Base-by-base conservation (phyloP, 2,888 invertebrate genomes). In the Masnerella sp. region DNA sequence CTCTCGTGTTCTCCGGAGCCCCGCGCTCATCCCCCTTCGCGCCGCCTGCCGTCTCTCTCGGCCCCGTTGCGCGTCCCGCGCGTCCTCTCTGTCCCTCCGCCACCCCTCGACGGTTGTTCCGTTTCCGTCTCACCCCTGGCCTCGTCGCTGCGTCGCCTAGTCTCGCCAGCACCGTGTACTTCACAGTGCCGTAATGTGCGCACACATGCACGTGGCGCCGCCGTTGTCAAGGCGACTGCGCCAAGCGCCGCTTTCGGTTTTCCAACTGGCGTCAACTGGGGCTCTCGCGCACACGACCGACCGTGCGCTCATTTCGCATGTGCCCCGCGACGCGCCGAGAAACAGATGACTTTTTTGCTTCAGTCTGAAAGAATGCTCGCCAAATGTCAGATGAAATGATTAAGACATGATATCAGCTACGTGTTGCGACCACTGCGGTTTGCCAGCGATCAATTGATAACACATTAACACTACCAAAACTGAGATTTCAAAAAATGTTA, bases 191-290 rank as follows among this genome's bases (percentile, higher is more conserved):
- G 69, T 73, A 70, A 71, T 58, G 54, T 65, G 65, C 73, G 71
- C 82, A 78, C 82, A 83, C 81, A 83, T 77, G 81, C 85, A 86
- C 84, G 84, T 84, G 85, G 83, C 80, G 80, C 81, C 79, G 81
- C 81, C 72, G 82, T 81, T 82, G 80, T 80, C 82, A 83, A 82
- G 82, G 85, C 85, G 86, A 82, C 83, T 86, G 85, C 86, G 86
- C 84, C 80, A 81, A 69, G 47, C 65, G 77, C 62, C 76, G 74
- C 71, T 52, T 75, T 73, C 40, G 14, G 45, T 14, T 67, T 40
- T 34, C 28, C 20, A 58, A 42, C 18, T 38, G 30, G 30, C 18
- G 30, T 49, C 22, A 32, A 49, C 61, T 56, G 28, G 20, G 18
- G 52, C 25, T n/a, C 49, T 61, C 22, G 54, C 17, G 43, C 15